Percentiles rank a stretch among this genome's conserved stretches.
Conservation (phyloP, 2,797 vertebrate species). For the Epinephelus coioides region DNA sequence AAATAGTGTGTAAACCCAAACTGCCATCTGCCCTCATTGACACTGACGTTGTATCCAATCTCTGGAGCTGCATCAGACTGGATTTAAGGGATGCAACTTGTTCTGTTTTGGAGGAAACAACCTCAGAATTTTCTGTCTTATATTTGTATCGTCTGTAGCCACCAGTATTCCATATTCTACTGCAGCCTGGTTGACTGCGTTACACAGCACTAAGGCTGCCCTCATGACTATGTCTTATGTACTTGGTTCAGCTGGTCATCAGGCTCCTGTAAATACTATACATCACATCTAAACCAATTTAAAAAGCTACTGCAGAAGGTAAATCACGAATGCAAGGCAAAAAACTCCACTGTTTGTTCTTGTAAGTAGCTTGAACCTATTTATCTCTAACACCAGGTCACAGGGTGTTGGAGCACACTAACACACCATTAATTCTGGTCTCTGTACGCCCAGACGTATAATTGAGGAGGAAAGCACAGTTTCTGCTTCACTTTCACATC, state of each 20-base stretch:
- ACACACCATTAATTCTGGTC: neutral
- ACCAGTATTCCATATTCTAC: slow-evolving; percentile 11
- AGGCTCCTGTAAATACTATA: slow-evolving; percentile 13
- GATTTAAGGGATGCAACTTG: neutral
- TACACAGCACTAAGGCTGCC: neutral
- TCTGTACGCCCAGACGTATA: neutral
- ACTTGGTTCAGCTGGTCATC: slow-evolving; percentile 6
- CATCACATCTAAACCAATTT: slow-evolving; percentile 7
- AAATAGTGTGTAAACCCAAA: slow-evolving; percentile 36
- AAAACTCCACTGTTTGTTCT: neutral
- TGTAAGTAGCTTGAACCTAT: neutral
- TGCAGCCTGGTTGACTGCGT: neutral
- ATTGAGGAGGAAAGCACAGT: neutral
- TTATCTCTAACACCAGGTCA: neutral
- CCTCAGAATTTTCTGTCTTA: neutral
- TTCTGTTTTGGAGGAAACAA: slow-evolving; percentile 4
- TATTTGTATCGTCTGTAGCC: neutral
- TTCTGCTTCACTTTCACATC: neutral
- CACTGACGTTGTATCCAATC: neutral
- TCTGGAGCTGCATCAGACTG: slow-evolving; percentile 6
- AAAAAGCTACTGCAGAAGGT: neutral
- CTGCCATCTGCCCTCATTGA: slow-evolving; percentile 10
- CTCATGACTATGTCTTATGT: neutral
- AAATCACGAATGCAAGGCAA: neutral
- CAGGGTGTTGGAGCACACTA: neutral